phyloP scores from a whole-genome alignment of 2,888 invertebrate species.

The Yponomeuta plumbellus region DNA sequence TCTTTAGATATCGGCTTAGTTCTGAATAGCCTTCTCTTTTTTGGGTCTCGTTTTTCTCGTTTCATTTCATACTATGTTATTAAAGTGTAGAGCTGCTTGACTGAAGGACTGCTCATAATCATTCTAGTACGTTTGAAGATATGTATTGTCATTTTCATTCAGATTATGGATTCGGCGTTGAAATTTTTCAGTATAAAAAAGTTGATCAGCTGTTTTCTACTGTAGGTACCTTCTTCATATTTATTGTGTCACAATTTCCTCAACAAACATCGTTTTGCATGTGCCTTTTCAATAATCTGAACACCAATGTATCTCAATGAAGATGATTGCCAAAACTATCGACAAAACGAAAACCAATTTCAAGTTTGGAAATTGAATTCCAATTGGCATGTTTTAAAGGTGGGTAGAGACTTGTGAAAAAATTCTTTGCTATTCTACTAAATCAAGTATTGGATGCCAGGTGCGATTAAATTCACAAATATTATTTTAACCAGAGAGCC shows the following conservation, averaged over 20 bases:
- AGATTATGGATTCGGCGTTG: too few species aligned
- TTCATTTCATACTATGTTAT: neutral
- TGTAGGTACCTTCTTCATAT: too few species aligned
- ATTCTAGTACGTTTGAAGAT: too few species aligned
- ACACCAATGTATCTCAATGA: neutral
- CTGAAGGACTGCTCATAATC: neutral
- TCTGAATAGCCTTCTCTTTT: neutral
- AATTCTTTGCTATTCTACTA: too few species aligned
- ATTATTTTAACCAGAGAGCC: too few species aligned
- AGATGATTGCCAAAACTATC: neutral
- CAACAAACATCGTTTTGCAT: neutral
- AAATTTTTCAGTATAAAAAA: too few species aligned
- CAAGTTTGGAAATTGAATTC: conserved; percentile 14
- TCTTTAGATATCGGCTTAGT: conserved; percentile 31
- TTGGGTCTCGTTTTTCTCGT: neutral
- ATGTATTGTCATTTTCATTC: too few species aligned
- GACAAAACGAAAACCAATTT: conserved; percentile 3
- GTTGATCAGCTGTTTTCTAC: too few species aligned
- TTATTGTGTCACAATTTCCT: conserved; percentile 5
- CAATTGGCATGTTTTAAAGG: conserved; percentile 12
- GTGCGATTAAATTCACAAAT: too few species aligned
- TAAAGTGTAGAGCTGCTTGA: neutral
- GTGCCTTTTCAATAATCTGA: too few species aligned
- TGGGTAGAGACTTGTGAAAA: neutral
- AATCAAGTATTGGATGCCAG: too few species aligned